These are phyloP conservation scores for Neria commutata DNA, from an alignment of 2,888 invertebrate species.

Conservation along the genomic window DNA sequence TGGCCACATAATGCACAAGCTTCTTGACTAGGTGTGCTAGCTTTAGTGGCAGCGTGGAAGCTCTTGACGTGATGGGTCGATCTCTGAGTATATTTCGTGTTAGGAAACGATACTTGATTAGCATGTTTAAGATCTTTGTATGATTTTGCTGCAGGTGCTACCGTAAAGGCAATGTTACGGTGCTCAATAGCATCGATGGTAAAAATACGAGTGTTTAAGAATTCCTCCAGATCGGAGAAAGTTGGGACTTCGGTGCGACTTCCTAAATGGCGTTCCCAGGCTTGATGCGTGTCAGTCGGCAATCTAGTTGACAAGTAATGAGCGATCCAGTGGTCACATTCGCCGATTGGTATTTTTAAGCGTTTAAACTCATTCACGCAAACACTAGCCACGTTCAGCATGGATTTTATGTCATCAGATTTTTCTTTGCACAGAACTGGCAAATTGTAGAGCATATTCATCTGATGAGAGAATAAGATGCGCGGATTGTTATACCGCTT, in stretches of 20 bases:
- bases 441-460: conserved; percentile 15
- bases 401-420: conserved; percentile 2
- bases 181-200: conserved; percentile 14
- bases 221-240: conserved; percentile 4
- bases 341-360: neutral
- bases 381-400: conserved; percentile 6
- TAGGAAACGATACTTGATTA: neutral
- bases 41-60: neutral
- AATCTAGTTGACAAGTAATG: conserved; percentile 13
- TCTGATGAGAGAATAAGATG: conserved; percentile 12
- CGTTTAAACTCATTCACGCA: conserved; percentile 14
- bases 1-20: conserved; percentile 9
- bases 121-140: neutral
- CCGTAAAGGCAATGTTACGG: neutral
- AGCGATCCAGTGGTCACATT: conserved; percentile 18
- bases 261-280: conserved; percentile 20
- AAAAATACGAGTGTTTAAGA: conserved; percentile 5
- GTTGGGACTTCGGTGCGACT: too few species aligned
- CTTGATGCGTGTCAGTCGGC: conserved; percentile 13
- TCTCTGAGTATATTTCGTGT: neutral
- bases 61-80: neutral
- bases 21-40: neutral
- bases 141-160: neutral
- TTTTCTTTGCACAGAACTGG: conserved; percentile 1
- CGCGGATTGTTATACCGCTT: conserved; percentile 14